Conservation (phyloP, 2,113 vertebrate genomes). For the Pedetes capensis region DNA sequence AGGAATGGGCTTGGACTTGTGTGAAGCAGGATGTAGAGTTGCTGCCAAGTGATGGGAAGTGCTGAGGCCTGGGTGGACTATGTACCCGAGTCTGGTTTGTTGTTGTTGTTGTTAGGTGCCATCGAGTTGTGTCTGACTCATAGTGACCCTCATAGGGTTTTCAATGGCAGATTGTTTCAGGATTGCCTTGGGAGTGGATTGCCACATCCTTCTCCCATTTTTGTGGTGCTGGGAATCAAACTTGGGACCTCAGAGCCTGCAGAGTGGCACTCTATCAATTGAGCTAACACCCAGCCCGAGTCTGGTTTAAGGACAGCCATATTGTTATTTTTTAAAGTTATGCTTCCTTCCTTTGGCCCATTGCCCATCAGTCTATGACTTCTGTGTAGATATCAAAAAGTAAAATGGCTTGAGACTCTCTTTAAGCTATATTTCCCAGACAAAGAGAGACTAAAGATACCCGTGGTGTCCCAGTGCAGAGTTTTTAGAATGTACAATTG, state of each 20-base stretch:
- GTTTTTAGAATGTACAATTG: background rate
- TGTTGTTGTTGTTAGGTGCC: too few relatives aligned
- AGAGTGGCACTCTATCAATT: too few relatives aligned
- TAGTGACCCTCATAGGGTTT: too few relatives aligned
- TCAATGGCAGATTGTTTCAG: too few relatives aligned
- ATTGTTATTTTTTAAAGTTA: background rate
- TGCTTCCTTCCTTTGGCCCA: background rate
- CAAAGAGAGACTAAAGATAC: background rate
- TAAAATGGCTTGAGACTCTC: background rate
- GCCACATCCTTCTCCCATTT: too few relatives aligned
- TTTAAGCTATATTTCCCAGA: background rate
- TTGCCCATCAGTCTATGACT: background rate
- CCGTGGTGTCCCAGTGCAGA: background rate
- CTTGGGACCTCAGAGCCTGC: too few relatives aligned
- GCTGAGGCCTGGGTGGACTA: background rate
- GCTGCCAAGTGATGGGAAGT: background rate
- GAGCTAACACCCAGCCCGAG: too few relatives aligned
- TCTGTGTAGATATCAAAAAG: background rate
- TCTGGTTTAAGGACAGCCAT: background rate
- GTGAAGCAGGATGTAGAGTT: background rate
- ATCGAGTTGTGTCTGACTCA: too few relatives aligned
- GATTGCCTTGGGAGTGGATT: too few relatives aligned
- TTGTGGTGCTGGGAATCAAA: too few relatives aligned
- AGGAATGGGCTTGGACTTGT: accelerated
- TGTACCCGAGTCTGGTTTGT: background rate